Evolutionary conservation across 1,140 invertebrate species (phyloP).

Genomic region (honey bee (Apis mellifera)): DNA sequence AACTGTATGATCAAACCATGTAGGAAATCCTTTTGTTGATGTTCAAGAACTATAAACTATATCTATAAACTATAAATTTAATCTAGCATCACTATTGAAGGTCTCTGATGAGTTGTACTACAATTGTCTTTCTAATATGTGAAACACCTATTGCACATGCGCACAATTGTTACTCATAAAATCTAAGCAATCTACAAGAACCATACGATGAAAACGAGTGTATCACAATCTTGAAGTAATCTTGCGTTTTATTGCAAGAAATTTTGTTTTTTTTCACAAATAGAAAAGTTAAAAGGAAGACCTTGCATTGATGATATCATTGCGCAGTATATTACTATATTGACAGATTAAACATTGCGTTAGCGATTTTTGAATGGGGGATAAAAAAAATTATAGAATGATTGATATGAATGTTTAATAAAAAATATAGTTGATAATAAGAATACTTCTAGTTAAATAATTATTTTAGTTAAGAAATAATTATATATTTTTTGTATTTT

Average conservation of each 20-base stretch:
- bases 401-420: neutral
- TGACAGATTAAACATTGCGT: neutral
- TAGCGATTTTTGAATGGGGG: neutral
- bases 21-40: neutral
- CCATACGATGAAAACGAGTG: neutral
- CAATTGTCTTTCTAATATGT: constrained; percentile 19
- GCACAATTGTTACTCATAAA: neutral
- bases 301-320: neutral
- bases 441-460: too few relatives aligned
- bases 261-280: neutral
- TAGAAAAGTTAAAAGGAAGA: neutral
- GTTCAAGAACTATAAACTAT: constrained; percentile 30
- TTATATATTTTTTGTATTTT: too few relatives aligned
- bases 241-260: neutral
- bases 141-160: constrained; percentile 29
- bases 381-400: neutral
- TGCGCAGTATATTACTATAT: neutral
- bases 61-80: constrained; percentile 27
- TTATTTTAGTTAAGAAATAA: too few relatives aligned
- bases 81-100: constrained; percentile 11
- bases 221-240: neutral
- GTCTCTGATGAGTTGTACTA: neutral
- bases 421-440: too few relatives aligned
- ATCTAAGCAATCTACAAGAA: neutral
- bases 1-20: neutral